Evolutionary conservation across 2,888 invertebrate species (phyloP), one percentile per base, ranked within the genome.

Genomic region (Scaptodrosophila latifasciaeformis): DNA sequence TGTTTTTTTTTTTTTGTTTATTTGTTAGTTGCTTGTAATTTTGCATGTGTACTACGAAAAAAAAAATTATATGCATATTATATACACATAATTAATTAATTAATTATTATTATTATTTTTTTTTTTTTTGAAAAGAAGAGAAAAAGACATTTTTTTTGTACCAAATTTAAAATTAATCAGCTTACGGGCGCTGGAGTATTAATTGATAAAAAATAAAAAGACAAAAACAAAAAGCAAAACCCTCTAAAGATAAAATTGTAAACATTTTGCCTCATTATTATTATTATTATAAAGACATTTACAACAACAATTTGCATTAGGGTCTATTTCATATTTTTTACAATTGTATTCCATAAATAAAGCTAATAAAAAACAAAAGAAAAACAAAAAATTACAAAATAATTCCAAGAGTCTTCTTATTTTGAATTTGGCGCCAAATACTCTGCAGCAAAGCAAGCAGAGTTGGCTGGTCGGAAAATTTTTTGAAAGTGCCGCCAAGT

Each of bases 241-340:
- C 31, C 31, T 13, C 31, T 34, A 34, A 54, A 50, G 45, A 12
- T 37, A 60, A 60, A 60, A 49, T 40, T 69, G 47, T 54, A 61
- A 61, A 59, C 70, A 67, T 70, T n/a, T 71, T 72, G 74, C 77
- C 71, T 70, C 70, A 68, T 61, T 59, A 61, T 58, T 65, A 67
- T 70, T 71, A 69, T 34, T 13, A 34, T 34, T 34, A 34, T 13
- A 13, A 34, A 34, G 15, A n/a, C 12, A 12, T 13, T 13, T n/a
- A 30, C 3, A 30, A 3, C 2, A 30, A 30, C 10, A 30, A 34
- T 13, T 34, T 34, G 31, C 15, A 34, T 63, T 65, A 76, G 61
- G 51, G 47, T 59, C 62, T 75, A 71, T 67, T 63, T 60, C 59
- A 60, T 67, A 68, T 54, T 77, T 75, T 72, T 62, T 70, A 74